Percentiles rank a stretch among this genome's conserved stretches.
Conservation (phyloP, 2,113 vertebrate genomes). For the Trinectes maculatus region DNA sequence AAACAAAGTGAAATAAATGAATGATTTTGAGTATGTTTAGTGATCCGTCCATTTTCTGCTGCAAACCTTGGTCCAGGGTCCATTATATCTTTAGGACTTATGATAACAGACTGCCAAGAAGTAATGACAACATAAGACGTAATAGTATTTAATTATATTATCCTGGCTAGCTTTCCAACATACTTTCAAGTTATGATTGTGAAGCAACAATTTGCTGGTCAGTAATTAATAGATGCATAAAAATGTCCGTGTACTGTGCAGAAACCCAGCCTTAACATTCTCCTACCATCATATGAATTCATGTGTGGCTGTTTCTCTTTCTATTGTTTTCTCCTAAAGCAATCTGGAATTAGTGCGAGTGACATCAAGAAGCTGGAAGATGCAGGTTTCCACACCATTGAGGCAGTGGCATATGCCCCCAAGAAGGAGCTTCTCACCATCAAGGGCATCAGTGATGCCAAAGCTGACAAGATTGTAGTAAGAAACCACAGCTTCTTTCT, state of each 20-base stretch:
- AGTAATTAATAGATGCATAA: no score
- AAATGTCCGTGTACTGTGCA: no score
- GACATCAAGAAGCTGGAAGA: slow-evolving; percentile 98
- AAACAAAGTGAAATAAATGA: no score
- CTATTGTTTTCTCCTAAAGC: slow-evolving; percentile 74
- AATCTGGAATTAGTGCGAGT: slow-evolving; percentile 92
- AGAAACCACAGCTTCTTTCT: slow-evolving; percentile 42
- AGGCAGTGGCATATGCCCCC: slow-evolving; percentile 95
- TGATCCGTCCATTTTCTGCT: no score
- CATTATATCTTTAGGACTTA: no score
- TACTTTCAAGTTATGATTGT: background rate
- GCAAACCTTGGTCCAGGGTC: no score
- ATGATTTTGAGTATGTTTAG: no score
- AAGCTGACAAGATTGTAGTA: slow-evolving; percentile 96
- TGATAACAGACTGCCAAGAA: no score
- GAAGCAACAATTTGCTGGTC: no score
- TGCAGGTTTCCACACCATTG: slow-evolving; percentile 96
- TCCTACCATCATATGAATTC: background rate
- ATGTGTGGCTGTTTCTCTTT: background rate
- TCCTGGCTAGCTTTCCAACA: background rate
- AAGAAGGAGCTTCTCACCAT: slow-evolving; percentile 97
- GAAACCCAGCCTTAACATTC: no score
- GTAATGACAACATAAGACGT: no score
- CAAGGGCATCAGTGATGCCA: slow-evolving; percentile 98
- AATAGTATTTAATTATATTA: background rate